A percentile compares a stretch with the other conserved stretches of the same genome.
phyloP scores from a whole-genome alignment of 2,797 vertebrate genomes.

The Sandelia bainsii region DNA sequence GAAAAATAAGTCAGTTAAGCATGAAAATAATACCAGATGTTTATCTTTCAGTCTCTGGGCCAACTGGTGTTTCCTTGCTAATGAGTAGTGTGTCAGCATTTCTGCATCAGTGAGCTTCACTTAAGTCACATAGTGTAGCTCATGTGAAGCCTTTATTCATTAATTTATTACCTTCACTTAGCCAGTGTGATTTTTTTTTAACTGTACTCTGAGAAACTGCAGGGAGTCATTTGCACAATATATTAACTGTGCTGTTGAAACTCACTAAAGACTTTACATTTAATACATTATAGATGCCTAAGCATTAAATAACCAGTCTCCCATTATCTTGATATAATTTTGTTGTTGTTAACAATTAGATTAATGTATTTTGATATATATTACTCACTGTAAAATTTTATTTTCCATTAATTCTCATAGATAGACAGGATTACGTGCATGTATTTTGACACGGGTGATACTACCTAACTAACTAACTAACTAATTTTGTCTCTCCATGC shows the following conservation, averaged over 20 bases:
- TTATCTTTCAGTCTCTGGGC: slow-evolving; percentile 15
- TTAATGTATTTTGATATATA: background rate
- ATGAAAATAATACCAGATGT: slow-evolving; percentile 35
- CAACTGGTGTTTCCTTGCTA: slow-evolving; percentile 13
- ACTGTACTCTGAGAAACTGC: slow-evolving; percentile 10
- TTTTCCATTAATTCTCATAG: background rate
- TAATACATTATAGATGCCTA: slow-evolving; percentile 2
- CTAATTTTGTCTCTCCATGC: slow-evolving; percentile 7
- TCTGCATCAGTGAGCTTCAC: slow-evolving; percentile 22
- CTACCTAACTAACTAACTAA: no score
- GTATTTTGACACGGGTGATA: slow-evolving; percentile 13
- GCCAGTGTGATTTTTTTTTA: slow-evolving; percentile 34
- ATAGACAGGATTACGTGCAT: background rate
- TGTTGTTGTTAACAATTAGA: background rate
- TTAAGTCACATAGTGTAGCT: slow-evolving; percentile 14
- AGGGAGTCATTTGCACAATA: slow-evolving; percentile 9
- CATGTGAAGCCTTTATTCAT: slow-evolving; percentile 35
- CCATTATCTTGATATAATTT: background rate
- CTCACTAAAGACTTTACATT: background rate
- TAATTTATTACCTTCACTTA: slow-evolving; percentile 44
- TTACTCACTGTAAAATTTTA: background rate
- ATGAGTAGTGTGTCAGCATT: slow-evolving; percentile 1
- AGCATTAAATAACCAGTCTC: slow-evolving; percentile 2
- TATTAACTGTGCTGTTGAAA: slow-evolving; percentile 2
- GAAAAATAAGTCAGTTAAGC: slow-evolving; percentile 34